Conservation (phyloP, 2,888 invertebrate genomes). For the Caradrina clavipalpis region DNA sequence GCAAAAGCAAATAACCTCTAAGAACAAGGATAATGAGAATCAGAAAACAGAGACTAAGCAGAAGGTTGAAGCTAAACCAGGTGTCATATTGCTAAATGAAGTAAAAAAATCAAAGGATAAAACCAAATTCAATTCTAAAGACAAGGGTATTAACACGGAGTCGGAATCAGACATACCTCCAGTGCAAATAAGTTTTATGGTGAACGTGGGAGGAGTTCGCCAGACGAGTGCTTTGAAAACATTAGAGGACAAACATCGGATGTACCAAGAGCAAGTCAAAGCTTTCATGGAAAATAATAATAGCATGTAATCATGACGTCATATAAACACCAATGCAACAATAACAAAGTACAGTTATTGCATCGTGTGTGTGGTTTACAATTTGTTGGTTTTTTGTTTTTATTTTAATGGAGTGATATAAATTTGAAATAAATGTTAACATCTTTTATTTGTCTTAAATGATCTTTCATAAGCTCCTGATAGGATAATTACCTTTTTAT, state of each 20-base stretch:
- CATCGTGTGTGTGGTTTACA: conserved; percentile 17
- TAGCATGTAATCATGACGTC: conserved; percentile 48
- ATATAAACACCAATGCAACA: neutral
- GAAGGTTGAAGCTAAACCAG: conserved; percentile 46
- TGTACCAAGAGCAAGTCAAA: conserved; percentile 86
- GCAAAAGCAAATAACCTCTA: conserved; percentile 50
- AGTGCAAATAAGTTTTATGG: conserved; percentile 83
- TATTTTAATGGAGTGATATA: conserved; percentile 17
- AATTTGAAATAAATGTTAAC: conserved; percentile 45
- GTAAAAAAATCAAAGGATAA: conserved; percentile 52
- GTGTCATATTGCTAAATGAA: conserved; percentile 32
- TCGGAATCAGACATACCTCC: conserved; percentile 69
- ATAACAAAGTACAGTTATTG: conserved; percentile 3
- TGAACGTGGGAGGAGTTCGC: conserved; percentile 79
- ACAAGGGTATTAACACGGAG: conserved; percentile 72
- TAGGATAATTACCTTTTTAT: neutral
- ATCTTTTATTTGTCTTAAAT: conserved; percentile 1
- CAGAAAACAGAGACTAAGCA: conserved; percentile 45
- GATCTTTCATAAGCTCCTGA: neutral
- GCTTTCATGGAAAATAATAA: conserved; percentile 73
- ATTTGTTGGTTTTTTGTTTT: conserved; percentile 15
- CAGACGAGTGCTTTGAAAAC: conserved; percentile 79
- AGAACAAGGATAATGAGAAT: conserved; percentile 27
- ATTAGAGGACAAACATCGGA: conserved; percentile 85
- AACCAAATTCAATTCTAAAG: conserved; percentile 70